Evolutionary conservation across 1,140 invertebrate genomes (phyloP).

Genomic region (Hycleus phaleratus): DNA sequence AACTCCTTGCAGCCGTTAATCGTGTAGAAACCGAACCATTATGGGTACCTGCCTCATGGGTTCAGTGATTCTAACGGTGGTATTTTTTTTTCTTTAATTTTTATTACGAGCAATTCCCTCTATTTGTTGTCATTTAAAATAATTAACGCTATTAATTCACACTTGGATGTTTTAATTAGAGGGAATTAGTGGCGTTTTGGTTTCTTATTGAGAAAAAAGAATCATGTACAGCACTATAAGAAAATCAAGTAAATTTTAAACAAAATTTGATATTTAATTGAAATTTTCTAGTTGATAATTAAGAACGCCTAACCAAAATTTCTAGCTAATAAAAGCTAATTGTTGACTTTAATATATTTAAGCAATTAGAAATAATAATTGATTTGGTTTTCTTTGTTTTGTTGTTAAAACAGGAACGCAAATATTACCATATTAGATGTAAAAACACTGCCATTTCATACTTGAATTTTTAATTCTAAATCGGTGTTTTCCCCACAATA

Average conservation of each 20-base stretch:
- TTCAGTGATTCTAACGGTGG: conserved; percentile 53
- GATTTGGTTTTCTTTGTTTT: conserved; percentile 7
- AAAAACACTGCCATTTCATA: conserved; percentile 21
- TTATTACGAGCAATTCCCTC: too few species aligned
- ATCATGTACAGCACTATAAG: too few species aligned
- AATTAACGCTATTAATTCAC: too few species aligned
- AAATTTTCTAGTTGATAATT: conserved; percentile 16
- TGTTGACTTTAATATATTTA: conserved; percentile 20
- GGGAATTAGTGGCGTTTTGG: too few species aligned
- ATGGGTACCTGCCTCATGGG: conserved; percentile 95
- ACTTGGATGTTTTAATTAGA: too few species aligned
- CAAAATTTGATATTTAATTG: not conserved
- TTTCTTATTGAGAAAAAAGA: too few species aligned
- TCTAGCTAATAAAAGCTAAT: conserved; percentile 14
- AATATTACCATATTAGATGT: conserved; percentile 12
- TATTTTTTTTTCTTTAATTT: conserved; percentile 13
- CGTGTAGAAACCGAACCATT: conserved; percentile 86
- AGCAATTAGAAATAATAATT: conserved; percentile 19
- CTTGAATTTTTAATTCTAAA: conserved; percentile 13
- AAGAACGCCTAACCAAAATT: conserved; percentile 9
- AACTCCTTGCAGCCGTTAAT: conserved; percentile 73
- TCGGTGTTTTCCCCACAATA: conserved; percentile 1
- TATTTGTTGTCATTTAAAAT: too few species aligned
- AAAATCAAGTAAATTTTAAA: too few species aligned
- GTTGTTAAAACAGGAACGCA: not conserved